Conservation (phyloP, 2,888 invertebrate genomes). For the Didymodactylos carnosus region DNA sequence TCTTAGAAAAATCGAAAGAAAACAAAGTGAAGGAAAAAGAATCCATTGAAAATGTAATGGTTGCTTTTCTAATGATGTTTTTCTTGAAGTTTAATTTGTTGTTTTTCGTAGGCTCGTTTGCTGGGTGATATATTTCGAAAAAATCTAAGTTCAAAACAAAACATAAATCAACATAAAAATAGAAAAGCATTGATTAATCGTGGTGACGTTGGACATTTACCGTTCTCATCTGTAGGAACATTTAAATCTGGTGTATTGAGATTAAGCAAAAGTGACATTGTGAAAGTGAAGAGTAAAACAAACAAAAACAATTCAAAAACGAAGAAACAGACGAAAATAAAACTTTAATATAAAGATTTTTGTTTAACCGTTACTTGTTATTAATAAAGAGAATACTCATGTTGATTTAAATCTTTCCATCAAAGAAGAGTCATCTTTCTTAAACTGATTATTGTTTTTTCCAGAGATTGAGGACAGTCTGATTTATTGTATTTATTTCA, state of each 20-base stretch:
- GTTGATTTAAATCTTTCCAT: too few relatives aligned
- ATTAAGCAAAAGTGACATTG: background rate
- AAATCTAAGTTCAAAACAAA: background rate
- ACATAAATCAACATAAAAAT: background rate
- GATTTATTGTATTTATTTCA: too few relatives aligned
- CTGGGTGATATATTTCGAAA: background rate
- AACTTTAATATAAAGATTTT: too few relatives aligned
- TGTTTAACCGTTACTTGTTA: too few relatives aligned
- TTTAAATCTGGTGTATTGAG: background rate
- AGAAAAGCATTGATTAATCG: background rate
- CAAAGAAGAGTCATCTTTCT: too few relatives aligned
- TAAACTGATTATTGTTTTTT: too few relatives aligned
- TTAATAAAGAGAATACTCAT: too few relatives aligned
- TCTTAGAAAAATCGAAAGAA: background rate
- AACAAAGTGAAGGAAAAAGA: background rate
- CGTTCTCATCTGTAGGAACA: background rate
- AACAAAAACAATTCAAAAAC: too few relatives aligned
- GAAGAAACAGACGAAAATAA: too few relatives aligned
- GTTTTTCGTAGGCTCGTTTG: background rate
- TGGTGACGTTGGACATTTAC: background rate
- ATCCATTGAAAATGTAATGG: background rate
- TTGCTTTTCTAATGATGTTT: background rate
- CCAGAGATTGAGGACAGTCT: too few relatives aligned
- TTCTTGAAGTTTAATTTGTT: background rate
- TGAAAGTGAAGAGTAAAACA: background rate